These are phyloP conservation scores for Lacerta viridis DNA, from an alignment of 2,797 vertebrate genomes.

Conservation along the genomic window DNA sequence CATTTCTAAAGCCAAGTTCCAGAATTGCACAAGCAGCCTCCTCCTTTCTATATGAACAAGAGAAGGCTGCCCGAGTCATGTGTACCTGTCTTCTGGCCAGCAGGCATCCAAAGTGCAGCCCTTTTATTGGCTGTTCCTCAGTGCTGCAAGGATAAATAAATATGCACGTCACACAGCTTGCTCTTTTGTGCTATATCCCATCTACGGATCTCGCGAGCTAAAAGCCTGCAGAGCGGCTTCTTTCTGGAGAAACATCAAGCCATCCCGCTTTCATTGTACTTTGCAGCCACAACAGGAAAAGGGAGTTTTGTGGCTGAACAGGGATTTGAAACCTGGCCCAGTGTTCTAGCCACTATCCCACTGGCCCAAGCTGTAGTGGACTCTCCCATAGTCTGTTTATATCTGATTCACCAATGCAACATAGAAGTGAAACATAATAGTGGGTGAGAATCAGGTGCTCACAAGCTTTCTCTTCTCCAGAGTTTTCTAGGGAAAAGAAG, in stretches of 20 bases:
- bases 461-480: background rate
- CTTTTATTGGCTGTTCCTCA: conserved; percentile 44
- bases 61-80: conserved; percentile 20
- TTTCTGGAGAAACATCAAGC: background rate
- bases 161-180: accelerated
- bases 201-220: background rate
- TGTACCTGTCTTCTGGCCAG: conserved; percentile 19
- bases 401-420: too few relatives aligned
- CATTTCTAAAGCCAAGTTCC: conserved; percentile 36
- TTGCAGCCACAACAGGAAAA: conserved; percentile 29
- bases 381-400: too few relatives aligned
- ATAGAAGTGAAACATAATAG: background rate
- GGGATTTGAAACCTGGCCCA: too few relatives aligned
- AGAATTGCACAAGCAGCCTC: conserved; percentile 34
- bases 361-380: background rate
- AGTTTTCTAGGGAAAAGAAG: background rate
- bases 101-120: conserved; percentile 42
- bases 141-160: background rate
- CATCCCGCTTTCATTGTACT: conserved; percentile 38
- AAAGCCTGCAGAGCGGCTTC: background rate
- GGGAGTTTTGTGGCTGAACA: background rate
- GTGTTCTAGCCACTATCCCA: too few relatives aligned
- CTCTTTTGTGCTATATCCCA: background rate
- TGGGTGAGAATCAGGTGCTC: background rate
- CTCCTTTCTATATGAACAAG: conserved; percentile 44